These are phyloP conservation scores for Agrotis puta DNA, from an alignment of 2,888 invertebrate species.

Conservation along the genomic window DNA sequence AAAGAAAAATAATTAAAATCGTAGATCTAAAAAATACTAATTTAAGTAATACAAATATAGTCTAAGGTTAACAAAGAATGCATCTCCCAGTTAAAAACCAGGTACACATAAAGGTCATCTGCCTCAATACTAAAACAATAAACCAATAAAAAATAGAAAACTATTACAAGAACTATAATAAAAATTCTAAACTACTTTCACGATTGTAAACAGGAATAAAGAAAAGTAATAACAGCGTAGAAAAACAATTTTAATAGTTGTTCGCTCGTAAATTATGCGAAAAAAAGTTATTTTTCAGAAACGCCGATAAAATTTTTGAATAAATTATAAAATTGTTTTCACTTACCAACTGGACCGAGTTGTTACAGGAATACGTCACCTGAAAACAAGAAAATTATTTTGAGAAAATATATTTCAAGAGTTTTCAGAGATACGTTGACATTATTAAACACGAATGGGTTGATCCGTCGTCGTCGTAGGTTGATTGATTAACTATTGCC, in stretches of 20 bases:
- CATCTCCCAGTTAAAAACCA: background rate
- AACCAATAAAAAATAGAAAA: slow-evolving; percentile 26
- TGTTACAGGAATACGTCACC: slow-evolving; percentile 65
- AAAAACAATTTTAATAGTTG: slow-evolving; percentile 34
- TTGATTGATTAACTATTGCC: background rate
- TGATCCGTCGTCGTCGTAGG: background rate
- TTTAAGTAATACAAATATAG: background rate
- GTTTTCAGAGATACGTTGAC: too few relatives aligned
- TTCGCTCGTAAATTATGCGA: slow-evolving; percentile 30
- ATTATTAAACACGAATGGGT: background rate
- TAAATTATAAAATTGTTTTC: slow-evolving; percentile 4
- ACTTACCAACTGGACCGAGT: slow-evolving; percentile 74
- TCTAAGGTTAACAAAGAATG: background rate
- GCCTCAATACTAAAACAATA: slow-evolving; percentile 1
- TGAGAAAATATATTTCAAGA: background rate
- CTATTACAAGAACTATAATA: slow-evolving; percentile 4
- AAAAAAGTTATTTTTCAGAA: slow-evolving; percentile 24
- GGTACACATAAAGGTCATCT: slow-evolving; percentile 4
- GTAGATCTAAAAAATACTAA: background rate
- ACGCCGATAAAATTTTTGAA: background rate
- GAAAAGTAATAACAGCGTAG: slow-evolving; percentile 7
- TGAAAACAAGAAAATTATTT: slow-evolving; percentile 54
- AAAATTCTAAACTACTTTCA: slow-evolving; percentile 29
- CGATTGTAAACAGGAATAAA: slow-evolving; percentile 25
- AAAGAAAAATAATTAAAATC: too few relatives aligned